These are phyloP conservation scores for Palythoa heliodiscus DNA, from an alignment of 92 coral and sea anemone genomes.

Conservation along the genomic window DNA sequence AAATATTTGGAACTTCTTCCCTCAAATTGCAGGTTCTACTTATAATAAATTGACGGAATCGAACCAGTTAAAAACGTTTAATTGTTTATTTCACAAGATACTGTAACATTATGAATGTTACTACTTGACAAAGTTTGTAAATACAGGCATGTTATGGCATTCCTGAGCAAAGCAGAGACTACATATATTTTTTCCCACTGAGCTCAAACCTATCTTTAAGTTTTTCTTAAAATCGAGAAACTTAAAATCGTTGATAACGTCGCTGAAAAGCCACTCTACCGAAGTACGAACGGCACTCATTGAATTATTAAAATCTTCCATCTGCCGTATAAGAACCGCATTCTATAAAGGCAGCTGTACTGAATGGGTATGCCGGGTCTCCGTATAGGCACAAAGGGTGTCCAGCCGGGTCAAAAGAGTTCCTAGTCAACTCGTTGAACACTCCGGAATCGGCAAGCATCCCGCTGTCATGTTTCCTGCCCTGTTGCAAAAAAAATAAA, in stretches of 20 bases:
- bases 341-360: conserved; percentile 46
- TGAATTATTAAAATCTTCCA: conserved; percentile 48
- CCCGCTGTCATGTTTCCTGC: neutral
- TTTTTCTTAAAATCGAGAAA: conserved; percentile 3
- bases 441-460: neutral
- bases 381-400: too few relatives aligned
- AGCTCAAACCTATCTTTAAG: conserved; percentile 20
- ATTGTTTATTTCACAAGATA: neutral
- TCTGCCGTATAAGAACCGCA: conserved; percentile 55
- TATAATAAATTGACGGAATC: too few relatives aligned
- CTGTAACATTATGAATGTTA: too few relatives aligned
- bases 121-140: too few relatives aligned
- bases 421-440: neutral
- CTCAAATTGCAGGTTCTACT: too few relatives aligned
- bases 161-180: conserved; percentile 55
- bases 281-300: conserved; percentile 15
- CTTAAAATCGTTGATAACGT: conserved; percentile 54
- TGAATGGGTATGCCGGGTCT: too few relatives aligned
- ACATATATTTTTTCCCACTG: conserved; percentile 57
- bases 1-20: too few relatives aligned
- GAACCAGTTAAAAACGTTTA: too few relatives aligned
- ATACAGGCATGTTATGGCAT: conserved; percentile 56
- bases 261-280: conserved; percentile 62
- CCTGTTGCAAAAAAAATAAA: neutral
- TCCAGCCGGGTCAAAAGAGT: conserved; percentile 35